phyloP scores from a whole-genome alignment of 2,888 invertebrate genomes.

The Barypeithes pellucidus region DNA sequence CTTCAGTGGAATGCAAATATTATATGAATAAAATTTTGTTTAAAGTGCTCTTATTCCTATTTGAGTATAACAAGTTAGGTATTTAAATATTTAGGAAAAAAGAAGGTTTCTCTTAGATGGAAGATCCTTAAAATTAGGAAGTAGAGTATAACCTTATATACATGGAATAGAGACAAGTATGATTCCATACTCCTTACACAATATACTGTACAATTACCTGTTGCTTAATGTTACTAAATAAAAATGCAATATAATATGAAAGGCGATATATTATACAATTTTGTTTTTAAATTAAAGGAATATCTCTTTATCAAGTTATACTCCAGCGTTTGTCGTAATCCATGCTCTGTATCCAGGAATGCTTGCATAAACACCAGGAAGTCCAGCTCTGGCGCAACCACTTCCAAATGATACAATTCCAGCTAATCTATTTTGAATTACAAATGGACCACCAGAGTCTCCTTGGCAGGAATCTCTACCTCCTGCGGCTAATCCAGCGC shows the following conservation, averaged over 20 bases:
- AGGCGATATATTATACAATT: not conserved
- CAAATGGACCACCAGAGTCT: constrained; percentile 60
- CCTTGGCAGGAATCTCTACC: constrained; percentile 68
- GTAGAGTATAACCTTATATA: too few species aligned
- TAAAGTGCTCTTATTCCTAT: too few species aligned
- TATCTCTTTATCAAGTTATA: not conserved
- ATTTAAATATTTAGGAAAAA: too few species aligned
- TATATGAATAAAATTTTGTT: too few species aligned
- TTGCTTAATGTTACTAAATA: too few species aligned
- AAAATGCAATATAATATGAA: not conserved
- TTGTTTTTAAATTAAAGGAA: not conserved
- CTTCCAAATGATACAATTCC: constrained; percentile 60
- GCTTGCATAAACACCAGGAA: constrained; percentile 60
- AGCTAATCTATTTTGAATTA: constrained; percentile 53
- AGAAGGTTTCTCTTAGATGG: too few species aligned
- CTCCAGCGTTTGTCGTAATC: constrained; percentile 33
- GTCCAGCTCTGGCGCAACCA: constrained; percentile 58
- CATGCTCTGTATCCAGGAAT: constrained; percentile 55
- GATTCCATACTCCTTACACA: too few species aligned
- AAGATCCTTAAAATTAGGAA: too few species aligned
- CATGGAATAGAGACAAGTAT: too few species aligned
- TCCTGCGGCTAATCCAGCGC: constrained; percentile 74
- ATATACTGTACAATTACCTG: too few species aligned
- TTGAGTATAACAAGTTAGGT: too few species aligned
- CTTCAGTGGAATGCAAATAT: too few species aligned